A percentile compares a stretch with the other conserved stretches of the same genome.
Evolutionary conservation across 1,140 invertebrate genomes (phyloP).

Genomic region (Zophobas atratus): DNA sequence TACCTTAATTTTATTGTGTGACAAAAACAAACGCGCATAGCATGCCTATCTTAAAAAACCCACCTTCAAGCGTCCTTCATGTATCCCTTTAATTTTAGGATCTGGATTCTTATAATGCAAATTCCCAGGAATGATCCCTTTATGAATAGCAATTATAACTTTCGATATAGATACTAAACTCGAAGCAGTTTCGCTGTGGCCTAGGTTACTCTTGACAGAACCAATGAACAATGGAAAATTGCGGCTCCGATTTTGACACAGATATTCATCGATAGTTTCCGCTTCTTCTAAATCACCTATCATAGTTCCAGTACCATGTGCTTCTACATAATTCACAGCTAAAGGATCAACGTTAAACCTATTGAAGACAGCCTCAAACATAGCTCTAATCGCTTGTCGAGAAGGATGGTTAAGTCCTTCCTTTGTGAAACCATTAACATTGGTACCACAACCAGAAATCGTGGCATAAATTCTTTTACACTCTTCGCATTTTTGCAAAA

Average conservation of each 20-base stretch:
- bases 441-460: conserved; percentile 73
- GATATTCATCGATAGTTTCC: conserved; percentile 74
- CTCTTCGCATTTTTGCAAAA: conserved; percentile 71
- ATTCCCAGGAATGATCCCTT: conserved; percentile 82
- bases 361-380: conserved; percentile 74
- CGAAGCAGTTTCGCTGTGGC: conserved; percentile 91
- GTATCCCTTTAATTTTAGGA: conserved; percentile 79
- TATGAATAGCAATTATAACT: conserved; percentile 80
- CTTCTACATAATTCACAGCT: conserved; percentile 68
- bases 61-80: conserved; percentile 78
- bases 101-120: conserved; percentile 83
- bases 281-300: conserved; percentile 78
- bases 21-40: no score
- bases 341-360: conserved; percentile 72
- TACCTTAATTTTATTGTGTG: no score
- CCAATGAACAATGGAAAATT: conserved; percentile 91
- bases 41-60: no score
- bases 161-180: conserved; percentile 89
- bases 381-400: conserved; percentile 68
- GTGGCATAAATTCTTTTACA: conserved; percentile 74
- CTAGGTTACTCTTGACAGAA: conserved; percentile 93
- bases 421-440: conserved; percentile 72
- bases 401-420: conserved; percentile 73
- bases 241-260: conserved; percentile 74
- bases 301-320: conserved; percentile 71